Conservation (phyloP, 2,888 invertebrate genomes). For the Merodon equestris region DNA sequence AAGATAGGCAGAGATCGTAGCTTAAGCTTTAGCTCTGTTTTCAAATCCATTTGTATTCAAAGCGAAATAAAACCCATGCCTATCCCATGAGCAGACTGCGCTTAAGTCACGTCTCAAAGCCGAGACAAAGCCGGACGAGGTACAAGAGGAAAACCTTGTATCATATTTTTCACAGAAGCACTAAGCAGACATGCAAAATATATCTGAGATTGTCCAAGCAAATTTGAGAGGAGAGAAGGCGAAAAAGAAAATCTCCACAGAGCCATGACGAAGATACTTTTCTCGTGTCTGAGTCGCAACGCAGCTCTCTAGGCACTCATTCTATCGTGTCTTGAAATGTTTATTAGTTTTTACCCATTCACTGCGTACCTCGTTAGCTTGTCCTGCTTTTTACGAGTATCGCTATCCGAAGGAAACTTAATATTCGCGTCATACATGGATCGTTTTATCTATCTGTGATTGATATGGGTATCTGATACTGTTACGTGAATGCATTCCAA, state of each 20-base stretch:
- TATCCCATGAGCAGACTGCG: constrained; percentile 27
- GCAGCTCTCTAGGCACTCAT: too few species aligned
- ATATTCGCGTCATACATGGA: constrained; percentile 52
- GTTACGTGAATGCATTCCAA: constrained; percentile 26
- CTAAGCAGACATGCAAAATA: constrained; percentile 37
- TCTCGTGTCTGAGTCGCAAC: constrained; percentile 17
- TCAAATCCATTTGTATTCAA: constrained; percentile 53
- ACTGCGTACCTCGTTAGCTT: constrained; percentile 26
- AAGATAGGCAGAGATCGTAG: too few species aligned
- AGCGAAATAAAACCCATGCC: constrained; percentile 30
- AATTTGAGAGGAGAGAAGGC: constrained; percentile 12
- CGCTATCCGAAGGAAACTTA: constrained; percentile 24
- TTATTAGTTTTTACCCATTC: constrained; percentile 31
- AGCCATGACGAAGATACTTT: constrained; percentile 58
- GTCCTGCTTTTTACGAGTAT: constrained; percentile 25
- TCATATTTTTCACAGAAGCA: constrained; percentile 36
- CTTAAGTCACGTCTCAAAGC: constrained; percentile 18
- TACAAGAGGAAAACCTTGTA: constrained; percentile 36
- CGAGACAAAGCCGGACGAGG: neutral
- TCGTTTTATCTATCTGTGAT: constrained; percentile 22
- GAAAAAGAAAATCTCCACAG: constrained; percentile 54
- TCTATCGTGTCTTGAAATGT: constrained; percentile 51
- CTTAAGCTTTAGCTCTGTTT: neutral
- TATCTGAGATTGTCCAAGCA: constrained; percentile 38
- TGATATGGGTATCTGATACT: constrained; percentile 38